Base-by-base conservation (phyloP, 2,888 invertebrate species). In the Tinea pellionella region DNA sequence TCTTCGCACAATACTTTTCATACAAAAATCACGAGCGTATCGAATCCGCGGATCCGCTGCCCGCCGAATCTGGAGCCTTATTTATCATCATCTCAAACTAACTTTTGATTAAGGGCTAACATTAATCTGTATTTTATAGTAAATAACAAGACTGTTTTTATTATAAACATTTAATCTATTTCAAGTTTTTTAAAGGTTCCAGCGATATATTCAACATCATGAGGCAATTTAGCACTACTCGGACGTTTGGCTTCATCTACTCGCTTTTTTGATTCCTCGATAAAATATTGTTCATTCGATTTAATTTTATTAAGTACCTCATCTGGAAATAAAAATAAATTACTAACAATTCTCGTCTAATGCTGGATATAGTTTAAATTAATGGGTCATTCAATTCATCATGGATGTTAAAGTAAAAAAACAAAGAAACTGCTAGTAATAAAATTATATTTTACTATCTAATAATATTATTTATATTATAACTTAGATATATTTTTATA, bases 221-320 rank as follows among this genome's bases (percentile, higher is more conserved):
- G 65, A 61, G 67, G 68, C 11, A 65, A 69, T 65, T 73, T 73
- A 3, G 72, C 64, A 29, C 67, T 69, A 0, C 67, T 75, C 0
- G 64, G 64, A 59, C 79, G 66, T 61, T 70, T 72, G 12, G 71
- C 64, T 67, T 80, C 78, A 15, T 74, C 68, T 3, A 77, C 76
- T 64, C 70, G 68, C 65, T 76, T 76, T 62, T 65, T 69, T 1
- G 73, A 68, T 64, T 78, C 79, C 18, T 71, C 69, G 12, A 70
- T 66, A 59, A 73, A 79, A 65, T 74, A 79, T 12, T 64, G 62
- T 30, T 63, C 62, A 61, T 77, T 78, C 4, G 66, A 67, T 63
- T 69, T 68, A 11, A 79, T 60, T 68, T 74, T 75, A 1, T 65
- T 65, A 68, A 70, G 73, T 12, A 72, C 69, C 64, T 69, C 66